phyloP scores from a whole-genome alignment of 2,797 vertebrate species.

The Parambassis ranga region DNA sequence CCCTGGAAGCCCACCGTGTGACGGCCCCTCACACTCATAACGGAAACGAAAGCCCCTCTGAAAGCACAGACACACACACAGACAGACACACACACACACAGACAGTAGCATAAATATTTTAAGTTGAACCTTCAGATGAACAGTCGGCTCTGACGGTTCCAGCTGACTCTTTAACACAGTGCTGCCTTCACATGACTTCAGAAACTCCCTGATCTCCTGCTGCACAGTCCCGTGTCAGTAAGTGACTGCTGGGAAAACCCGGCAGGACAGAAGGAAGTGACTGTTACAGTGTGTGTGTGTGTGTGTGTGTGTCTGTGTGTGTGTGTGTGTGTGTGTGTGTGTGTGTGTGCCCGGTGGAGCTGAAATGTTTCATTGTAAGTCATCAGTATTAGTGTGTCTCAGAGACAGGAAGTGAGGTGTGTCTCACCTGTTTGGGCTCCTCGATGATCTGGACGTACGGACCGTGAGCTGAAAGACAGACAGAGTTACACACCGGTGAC shows the following conservation, averaged over 20 bases:
- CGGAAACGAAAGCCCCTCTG: constrained; percentile 97
- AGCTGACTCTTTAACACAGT: no score
- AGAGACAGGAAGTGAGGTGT: not conserved
- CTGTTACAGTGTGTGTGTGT: no score
- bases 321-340: no score
- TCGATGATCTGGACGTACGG: constrained; percentile 95
- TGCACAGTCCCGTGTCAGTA: not conserved
- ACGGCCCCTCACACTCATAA: constrained; percentile 98
- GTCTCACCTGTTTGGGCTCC: constrained; percentile 94
- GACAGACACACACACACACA: not conserved
- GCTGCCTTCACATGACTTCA: constrained; percentile 33
- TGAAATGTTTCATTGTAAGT: no score
- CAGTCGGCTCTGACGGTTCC: no score
- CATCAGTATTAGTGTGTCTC: no score
- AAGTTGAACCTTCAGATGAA: no score
- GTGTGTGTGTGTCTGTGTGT: no score
- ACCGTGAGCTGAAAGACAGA: constrained; percentile 82
- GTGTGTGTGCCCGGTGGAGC: no score
- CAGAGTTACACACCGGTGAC: no score
- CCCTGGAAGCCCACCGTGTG: constrained; percentile 94
- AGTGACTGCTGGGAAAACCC: constrained; percentile 51
- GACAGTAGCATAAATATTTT: no score
- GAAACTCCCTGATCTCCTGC: constrained; percentile 35
- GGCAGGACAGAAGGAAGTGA: constrained; percentile 28
- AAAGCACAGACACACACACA: constrained; percentile 5